Percentiles rank a stretch among this genome's conserved stretches.
Evolutionary conservation across 2,113 vertebrate genomes (phyloP).

Genomic region (Hirundichthys speculiger): DNA sequence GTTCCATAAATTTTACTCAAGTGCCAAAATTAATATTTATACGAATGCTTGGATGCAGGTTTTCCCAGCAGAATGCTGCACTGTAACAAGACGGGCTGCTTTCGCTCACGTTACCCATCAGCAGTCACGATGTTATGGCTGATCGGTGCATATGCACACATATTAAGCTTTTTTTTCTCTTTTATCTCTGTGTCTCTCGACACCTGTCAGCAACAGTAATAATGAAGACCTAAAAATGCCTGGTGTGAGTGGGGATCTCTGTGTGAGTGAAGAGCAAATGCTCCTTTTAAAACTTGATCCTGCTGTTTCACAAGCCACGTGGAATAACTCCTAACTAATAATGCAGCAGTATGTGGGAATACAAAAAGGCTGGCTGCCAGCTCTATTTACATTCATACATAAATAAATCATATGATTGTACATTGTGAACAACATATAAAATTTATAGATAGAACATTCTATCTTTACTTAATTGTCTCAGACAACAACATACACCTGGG

Average conservation of each 20-base stretch:
- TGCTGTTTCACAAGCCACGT: slow-evolving; percentile 20
- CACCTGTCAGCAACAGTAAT: slow-evolving; percentile 26
- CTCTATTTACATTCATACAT: neutral
- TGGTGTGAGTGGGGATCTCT: slow-evolving; percentile 30
- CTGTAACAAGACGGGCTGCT: too few species aligned
- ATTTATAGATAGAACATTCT: slow-evolving; percentile 16
- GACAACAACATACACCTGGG: neutral
- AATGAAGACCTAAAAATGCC: slow-evolving; percentile 41
- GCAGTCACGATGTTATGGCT: too few species aligned
- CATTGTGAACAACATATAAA: neutral
- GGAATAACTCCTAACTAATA: slow-evolving; percentile 7
- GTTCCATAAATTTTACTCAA: too few species aligned
- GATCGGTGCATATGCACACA: too few species aligned
- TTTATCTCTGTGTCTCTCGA: neutral
- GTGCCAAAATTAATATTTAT: too few species aligned
- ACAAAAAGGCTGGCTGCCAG: neutral
- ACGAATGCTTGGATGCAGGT: too few species aligned
- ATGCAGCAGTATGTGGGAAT: neutral
- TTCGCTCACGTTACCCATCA: too few species aligned
- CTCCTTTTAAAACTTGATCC: slow-evolving; percentile 28
- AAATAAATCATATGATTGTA: neutral
- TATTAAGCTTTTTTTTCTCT: too few species aligned
- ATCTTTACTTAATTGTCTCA: slow-evolving; percentile 13
- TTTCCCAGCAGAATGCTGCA: too few species aligned
- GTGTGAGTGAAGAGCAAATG: slow-evolving; percentile 34